Conservation (phyloP, 2,888 invertebrate species). For the Cantharis rustica region DNA sequence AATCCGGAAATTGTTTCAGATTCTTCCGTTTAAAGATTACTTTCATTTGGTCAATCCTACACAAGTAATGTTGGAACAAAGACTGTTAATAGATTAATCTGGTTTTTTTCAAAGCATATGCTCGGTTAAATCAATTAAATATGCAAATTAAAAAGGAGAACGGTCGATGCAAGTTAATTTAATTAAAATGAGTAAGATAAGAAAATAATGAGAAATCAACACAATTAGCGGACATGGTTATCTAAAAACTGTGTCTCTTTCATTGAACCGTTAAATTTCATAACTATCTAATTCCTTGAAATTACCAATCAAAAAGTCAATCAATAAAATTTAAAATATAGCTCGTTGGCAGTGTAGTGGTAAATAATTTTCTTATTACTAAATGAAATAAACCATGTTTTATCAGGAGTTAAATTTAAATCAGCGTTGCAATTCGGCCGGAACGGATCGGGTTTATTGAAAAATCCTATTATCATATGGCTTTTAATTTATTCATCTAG, state of each 20-base stretch:
- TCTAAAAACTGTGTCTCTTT: background rate
- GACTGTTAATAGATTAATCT: background rate
- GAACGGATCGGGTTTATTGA: conserved; percentile 3
- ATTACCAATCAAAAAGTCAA: background rate
- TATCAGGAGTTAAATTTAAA: background rate
- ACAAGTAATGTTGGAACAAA: background rate
- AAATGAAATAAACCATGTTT: background rate
- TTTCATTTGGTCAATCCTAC: background rate
- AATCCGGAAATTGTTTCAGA: background rate
- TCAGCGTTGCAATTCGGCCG: background rate
- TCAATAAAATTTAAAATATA: background rate
- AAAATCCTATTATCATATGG: background rate
- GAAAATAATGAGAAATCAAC: background rate
- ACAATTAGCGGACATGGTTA: background rate
- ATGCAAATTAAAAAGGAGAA: background rate
- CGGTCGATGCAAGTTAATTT: background rate
- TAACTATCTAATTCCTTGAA: background rate
- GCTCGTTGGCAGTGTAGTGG: background rate
- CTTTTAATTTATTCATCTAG: background rate
- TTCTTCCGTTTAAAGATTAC: too few relatives aligned
- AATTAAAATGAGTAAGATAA: background rate
- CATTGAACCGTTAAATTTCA: background rate
- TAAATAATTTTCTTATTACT: conserved; percentile 1
- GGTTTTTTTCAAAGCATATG: background rate
- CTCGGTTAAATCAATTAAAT: background rate